Conservation (phyloP, 2,888 invertebrate species). For the Alviniconcha strummeri region DNA sequence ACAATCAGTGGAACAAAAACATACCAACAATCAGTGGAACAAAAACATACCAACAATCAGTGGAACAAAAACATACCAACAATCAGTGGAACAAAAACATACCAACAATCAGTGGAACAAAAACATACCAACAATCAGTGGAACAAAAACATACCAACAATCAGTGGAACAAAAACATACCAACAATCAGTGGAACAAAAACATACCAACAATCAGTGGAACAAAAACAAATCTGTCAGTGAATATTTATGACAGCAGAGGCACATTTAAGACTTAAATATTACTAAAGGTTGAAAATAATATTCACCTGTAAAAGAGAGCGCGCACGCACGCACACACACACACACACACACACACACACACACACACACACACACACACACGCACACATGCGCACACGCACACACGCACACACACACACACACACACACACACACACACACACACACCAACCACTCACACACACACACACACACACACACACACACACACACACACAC, state of each 20-base stretch:
- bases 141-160: not conserved
- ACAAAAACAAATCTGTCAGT: not conserved
- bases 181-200: not conserved
- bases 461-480: not conserved
- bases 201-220: not conserved
- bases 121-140: not conserved
- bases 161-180: not conserved
- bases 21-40: too few species aligned
- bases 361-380: constrained; percentile 9
- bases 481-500: not conserved
- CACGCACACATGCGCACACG: too few species aligned
- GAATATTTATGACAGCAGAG: not conserved
- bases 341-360: not conserved
- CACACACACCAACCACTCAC: not conserved
- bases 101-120: not conserved
- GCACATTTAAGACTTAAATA: not conserved
- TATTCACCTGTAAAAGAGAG: not conserved
- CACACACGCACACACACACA: not conserved
- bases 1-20: not conserved
- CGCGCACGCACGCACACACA: not conserved
- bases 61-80: not conserved
- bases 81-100: not conserved
- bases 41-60: too few species aligned
- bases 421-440: not conserved
- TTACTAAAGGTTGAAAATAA: not conserved